Conservation (phyloP, 2,888 invertebrate species). For the Drosophila longiperda region DNA sequence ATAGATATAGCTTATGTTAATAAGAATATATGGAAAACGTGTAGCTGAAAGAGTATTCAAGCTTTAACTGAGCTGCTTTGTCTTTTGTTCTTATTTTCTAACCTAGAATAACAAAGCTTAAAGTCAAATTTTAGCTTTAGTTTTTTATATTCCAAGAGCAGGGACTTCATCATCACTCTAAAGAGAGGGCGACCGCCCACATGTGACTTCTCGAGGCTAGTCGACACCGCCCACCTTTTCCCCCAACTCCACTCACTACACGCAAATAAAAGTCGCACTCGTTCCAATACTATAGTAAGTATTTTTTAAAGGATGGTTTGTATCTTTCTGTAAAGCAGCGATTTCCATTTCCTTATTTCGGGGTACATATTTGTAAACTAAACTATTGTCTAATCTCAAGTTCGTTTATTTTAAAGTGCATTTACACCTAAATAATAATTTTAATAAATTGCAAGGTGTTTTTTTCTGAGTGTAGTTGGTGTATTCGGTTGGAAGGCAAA, state of each 20-base stretch:
- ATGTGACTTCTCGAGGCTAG: conserved; percentile 43
- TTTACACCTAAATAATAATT: neutral
- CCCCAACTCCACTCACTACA: conserved; percentile 5
- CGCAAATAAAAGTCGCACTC: neutral
- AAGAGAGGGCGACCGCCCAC: conserved; percentile 33
- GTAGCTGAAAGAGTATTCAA: neutral
- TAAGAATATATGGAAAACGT: neutral
- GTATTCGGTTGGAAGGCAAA: conserved; percentile 7
- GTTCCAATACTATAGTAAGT: neutral
- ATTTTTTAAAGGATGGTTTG: neutral
- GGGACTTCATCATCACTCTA: conserved; percentile 8
- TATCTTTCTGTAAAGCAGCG: neutral
- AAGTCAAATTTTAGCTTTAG: conserved; percentile 13
- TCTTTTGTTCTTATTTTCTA: neutral
- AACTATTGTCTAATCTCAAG: neutral
- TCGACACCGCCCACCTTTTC: neutral
- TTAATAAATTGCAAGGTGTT: neutral
- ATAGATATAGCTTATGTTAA: no score
- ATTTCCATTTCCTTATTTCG: neutral
- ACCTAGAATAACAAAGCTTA: conserved; percentile 3
- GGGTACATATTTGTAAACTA: neutral
- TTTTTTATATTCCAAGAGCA: conserved; percentile 4
- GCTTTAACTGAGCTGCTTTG: neutral
- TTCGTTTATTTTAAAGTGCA: neutral
- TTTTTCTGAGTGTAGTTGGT: neutral